Evolutionary conservation across 1,140 invertebrate genomes (phyloP).

Genomic region (Drosophila arizonae): DNA sequence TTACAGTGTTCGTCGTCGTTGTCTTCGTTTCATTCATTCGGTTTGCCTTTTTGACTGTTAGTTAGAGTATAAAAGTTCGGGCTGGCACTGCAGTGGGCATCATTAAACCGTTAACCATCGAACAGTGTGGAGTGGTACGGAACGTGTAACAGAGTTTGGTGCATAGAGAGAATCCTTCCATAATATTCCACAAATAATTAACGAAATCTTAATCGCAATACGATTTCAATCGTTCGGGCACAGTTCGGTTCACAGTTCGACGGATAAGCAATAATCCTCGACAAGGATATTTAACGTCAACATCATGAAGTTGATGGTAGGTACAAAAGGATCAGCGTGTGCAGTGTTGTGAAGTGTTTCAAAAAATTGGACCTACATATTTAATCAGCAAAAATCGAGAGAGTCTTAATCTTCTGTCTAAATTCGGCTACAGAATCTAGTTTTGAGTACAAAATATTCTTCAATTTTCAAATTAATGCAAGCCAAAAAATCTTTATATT

Average conservation of each 20-base stretch:
- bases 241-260: slow-evolving; percentile 22
- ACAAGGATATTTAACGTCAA: slow-evolving; percentile 60
- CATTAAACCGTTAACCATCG: slow-evolving; percentile 82
- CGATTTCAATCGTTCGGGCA: slow-evolving; percentile 28
- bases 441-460: too few species aligned
- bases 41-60: slow-evolving; percentile 43
- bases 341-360: slow-evolving; percentile 39
- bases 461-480: too few species aligned
- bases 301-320: slow-evolving; percentile 78
- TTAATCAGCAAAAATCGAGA: background rate
- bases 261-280: slow-evolving; percentile 27
- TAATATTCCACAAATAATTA: slow-evolving; percentile 18
- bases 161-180: slow-evolving; percentile 1
- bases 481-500: too few species aligned
- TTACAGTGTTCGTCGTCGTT: slow-evolving; percentile 36
- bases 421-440: too few species aligned
- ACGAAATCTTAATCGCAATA: slow-evolving; percentile 4
- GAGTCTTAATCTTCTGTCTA: background rate
- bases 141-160: slow-evolving; percentile 62
- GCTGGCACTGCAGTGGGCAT: slow-evolving; percentile 69
- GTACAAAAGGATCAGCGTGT: slow-evolving; percentile 41
- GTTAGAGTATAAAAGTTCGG: slow-evolving; percentile 79
- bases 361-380: slow-evolving; percentile 17
- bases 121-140: slow-evolving; percentile 68
- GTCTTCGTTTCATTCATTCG: slow-evolving; percentile 60